Percentiles rank a stretch among this genome's conserved stretches.
Evolutionary conservation across 2,888 invertebrate species (phyloP).

Genomic region (Eumacrocentrus americanus): DNA sequence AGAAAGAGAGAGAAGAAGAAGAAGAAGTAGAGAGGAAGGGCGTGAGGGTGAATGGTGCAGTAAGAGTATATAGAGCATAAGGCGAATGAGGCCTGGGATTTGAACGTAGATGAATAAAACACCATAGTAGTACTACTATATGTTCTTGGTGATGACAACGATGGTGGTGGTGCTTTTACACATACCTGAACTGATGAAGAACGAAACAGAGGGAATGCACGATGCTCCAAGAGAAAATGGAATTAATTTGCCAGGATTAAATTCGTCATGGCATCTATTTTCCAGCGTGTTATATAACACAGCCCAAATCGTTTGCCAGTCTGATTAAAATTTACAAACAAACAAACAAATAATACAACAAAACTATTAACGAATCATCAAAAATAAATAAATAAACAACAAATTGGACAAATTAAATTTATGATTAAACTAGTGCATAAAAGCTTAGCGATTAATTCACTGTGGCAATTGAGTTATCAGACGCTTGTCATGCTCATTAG

Average conservation of each 20-base stretch:
- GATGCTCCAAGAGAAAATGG: constrained; percentile 60
- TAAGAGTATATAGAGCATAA: too few relatives aligned
- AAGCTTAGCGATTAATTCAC: too few relatives aligned
- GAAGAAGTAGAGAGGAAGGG: neutral
- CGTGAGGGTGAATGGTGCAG: too few relatives aligned
- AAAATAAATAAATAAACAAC: constrained; percentile 1
- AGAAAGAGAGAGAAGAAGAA: constrained; percentile 21
- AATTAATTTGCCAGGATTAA: constrained; percentile 61
- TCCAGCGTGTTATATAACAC: constrained; percentile 6
- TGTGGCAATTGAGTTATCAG: too few relatives aligned
- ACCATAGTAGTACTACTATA: too few relatives aligned
- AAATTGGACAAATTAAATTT: neutral
- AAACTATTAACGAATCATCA: neutral
- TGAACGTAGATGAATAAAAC: too few relatives aligned
- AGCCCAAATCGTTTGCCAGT: constrained; percentile 13
- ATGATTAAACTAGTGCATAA: neutral
- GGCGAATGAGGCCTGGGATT: neutral
- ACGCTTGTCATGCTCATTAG: too few relatives aligned
- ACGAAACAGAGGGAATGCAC: constrained; percentile 60
- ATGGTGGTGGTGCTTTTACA: constrained; percentile 31
- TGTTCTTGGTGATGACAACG: constrained; percentile 9
- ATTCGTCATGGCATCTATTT: constrained; percentile 41
- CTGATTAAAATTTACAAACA: constrained; percentile 4
- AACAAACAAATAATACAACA: neutral
- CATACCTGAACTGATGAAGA: constrained; percentile 59